Evolutionary conservation across 2,888 invertebrate genomes (phyloP).

Genomic region (Dyspetes luteomarginatus): DNA sequence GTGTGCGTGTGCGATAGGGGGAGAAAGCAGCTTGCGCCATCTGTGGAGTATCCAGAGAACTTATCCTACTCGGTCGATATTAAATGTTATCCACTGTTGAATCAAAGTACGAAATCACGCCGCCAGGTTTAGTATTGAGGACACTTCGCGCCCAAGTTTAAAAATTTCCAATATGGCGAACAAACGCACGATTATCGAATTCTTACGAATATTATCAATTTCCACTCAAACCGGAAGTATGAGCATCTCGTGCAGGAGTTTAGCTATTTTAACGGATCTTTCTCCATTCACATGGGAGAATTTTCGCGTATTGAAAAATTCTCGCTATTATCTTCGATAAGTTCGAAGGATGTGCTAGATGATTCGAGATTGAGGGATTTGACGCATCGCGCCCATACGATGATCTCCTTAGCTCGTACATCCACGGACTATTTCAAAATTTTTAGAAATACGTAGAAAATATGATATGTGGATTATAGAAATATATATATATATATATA

Average conservation of each 20-base stretch:
- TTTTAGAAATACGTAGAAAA: conserved; percentile 53
- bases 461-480: conserved; percentile 15
- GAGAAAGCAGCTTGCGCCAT: too few relatives aligned
- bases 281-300: background rate
- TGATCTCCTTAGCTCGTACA: conserved; percentile 50
- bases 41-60: background rate
- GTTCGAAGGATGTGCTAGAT: conserved; percentile 15
- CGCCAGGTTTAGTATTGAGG: too few relatives aligned
- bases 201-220: too few relatives aligned
- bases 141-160: too few relatives aligned
- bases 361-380: background rate
- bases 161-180: too few relatives aligned
- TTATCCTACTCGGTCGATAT: too few relatives aligned
- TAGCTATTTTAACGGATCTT: too few relatives aligned
- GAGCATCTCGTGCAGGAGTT: background rate
- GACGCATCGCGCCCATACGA: conserved; percentile 25
- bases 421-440: conserved; percentile 46
- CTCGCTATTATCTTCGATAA: background rate
- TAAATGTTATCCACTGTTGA: too few relatives aligned
- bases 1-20: background rate
- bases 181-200: too few relatives aligned
- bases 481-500: conserved; percentile 4
- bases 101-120: too few relatives aligned
- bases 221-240: too few relatives aligned
- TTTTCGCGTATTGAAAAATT: background rate